Conservation (phyloP, 2,797 vertebrate species). For the Anabacerthia variegaticeps region DNA sequence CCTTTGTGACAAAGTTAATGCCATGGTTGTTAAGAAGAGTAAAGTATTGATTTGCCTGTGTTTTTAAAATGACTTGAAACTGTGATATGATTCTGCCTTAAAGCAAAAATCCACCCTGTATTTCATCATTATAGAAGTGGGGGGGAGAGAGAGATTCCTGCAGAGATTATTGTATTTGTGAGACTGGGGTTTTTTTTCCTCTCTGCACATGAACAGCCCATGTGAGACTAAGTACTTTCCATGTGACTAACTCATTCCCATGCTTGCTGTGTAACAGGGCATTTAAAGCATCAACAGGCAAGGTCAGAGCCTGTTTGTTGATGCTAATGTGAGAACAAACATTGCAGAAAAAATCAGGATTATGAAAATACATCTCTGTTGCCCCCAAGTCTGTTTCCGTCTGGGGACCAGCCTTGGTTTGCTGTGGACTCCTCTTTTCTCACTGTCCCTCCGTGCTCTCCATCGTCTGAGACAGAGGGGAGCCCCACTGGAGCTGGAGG, state of each 20-base stretch:
- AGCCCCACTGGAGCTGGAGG: not conserved
- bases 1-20: not conserved
- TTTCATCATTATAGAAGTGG: conserved; percentile 34
- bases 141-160: conserved; percentile 62
- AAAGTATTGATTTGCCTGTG: conserved; percentile 1
- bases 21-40: not conserved
- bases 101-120: conserved; percentile 38
- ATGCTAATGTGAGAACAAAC: conserved; percentile 32
- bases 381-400: not conserved
- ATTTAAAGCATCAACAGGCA: conserved; percentile 51
- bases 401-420: not conserved
- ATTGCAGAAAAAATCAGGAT: conserved; percentile 37
- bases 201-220: conserved; percentile 83
- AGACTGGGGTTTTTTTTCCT: conserved; percentile 36
- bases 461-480: not conserved
- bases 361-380: not conserved
- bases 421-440: not conserved
- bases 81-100: conserved; percentile 39
- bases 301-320: conserved; percentile 52
- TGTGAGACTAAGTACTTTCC: conserved; percentile 83
- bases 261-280: conserved; percentile 64
- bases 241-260: conserved; percentile 81
- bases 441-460: not conserved
- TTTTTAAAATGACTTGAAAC: conserved; percentile 20
- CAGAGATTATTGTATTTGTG: conserved; percentile 72